phyloP scores from a whole-genome alignment of 2,888 invertebrate genomes.

The Acrobeloides nanus region DNA sequence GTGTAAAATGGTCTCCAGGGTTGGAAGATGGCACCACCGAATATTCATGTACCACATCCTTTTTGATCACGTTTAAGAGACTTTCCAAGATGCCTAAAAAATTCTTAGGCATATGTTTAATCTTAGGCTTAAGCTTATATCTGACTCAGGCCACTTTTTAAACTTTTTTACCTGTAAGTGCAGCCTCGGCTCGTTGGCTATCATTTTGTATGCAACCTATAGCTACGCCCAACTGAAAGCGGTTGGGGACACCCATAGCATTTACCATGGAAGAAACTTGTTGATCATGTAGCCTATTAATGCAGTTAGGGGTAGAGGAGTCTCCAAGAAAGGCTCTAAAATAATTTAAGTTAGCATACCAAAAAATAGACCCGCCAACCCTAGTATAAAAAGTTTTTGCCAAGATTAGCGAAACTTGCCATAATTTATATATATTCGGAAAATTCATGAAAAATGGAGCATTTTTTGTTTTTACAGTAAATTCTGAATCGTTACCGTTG shows the following conservation, averaged over 20 bases:
- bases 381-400: too few relatives aligned
- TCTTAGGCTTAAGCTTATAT: too few relatives aligned
- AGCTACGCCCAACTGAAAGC: conserved; percentile 42
- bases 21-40: conserved; percentile 46
- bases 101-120: too few relatives aligned
- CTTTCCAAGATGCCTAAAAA: conserved; percentile 4
- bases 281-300: conserved; percentile 8
- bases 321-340: conserved; percentile 15
- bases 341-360: conserved; percentile 1
- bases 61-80: conserved; percentile 30
- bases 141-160: too few relatives aligned
- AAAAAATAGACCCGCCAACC: too few relatives aligned
- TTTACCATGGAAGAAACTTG: conserved; percentile 12
- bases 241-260: conserved; percentile 22
- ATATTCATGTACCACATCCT: conserved; percentile 43
- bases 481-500: too few relatives aligned
- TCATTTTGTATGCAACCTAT: conserved; percentile 25
- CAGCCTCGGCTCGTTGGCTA: too few relatives aligned
- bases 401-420: too few relatives aligned
- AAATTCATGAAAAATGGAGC: too few relatives aligned
- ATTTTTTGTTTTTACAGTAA: too few relatives aligned
- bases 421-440: too few relatives aligned
- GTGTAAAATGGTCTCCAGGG: conserved; percentile 49
- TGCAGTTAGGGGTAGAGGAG: background rate
- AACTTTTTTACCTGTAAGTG: too few relatives aligned